phyloP scores from a whole-genome alignment of 2,113 vertebrate genomes.

The Ia io region DNA sequence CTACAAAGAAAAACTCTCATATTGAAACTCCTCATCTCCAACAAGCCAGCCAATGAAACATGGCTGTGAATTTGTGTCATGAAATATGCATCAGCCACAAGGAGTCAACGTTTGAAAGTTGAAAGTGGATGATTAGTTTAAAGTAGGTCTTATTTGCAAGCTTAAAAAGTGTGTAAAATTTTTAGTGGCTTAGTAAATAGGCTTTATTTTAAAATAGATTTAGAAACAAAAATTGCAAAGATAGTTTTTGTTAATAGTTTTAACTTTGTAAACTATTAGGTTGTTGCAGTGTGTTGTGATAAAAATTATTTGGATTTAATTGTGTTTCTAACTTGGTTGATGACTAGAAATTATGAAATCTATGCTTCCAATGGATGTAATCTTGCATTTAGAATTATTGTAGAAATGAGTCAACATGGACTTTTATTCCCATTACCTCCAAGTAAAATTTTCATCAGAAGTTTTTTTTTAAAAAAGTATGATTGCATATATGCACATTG shows the following conservation, averaged over 20 bases:
- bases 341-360: background rate
- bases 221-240: background rate
- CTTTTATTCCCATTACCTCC: background rate
- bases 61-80: background rate
- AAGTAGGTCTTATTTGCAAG: background rate
- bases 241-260: background rate
- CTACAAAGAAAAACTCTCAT: background rate
- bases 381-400: background rate
- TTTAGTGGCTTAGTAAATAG: background rate
- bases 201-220: background rate
- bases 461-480: background rate
- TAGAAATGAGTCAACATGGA: background rate
- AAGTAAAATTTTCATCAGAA: background rate
- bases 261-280: background rate
- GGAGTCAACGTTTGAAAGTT: background rate
- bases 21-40: constrained; percentile 22
- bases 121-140: background rate
- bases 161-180: background rate
- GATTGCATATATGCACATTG: background rate
- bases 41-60: background rate
- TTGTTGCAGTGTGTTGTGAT: background rate
- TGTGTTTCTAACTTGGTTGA: background rate
- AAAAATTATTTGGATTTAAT: background rate
- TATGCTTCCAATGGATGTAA: background rate
- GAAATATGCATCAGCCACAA: background rate